Evolutionary conservation across 2,888 invertebrate genomes (phyloP), one percentile per base, ranked within the genome.

Genomic region (Odontothrips loti): DNA sequence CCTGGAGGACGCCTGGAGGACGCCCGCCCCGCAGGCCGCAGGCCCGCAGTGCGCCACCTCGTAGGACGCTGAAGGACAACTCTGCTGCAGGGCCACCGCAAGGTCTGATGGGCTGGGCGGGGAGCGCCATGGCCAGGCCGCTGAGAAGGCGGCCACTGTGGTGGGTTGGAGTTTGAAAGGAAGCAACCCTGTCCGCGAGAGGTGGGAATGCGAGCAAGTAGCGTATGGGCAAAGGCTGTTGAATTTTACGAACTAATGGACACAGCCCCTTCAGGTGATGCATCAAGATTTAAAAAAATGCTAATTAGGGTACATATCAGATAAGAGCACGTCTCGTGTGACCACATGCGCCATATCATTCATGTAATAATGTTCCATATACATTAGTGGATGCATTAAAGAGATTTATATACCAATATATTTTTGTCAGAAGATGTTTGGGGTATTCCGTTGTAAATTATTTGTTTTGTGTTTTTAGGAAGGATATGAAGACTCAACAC

Each of bases 301-400:
- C 17, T 58, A 58, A 58, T 15, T 58, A 75, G 68, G 68, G 68
- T 75, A 75, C 68, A 75, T 75, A 75, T 75, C 68, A 75, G 20
- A 20, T 58, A 58, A 58, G 58, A 58, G 27, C 68, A 75, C 68
- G 23, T 75, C 23, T 23, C 8, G 68, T 75, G 68, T 75, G 68
- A 75, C 68, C 68, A 75, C 68, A 75, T 12, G 12, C 23, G 68
- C 68, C 68, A 75, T 75, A 75, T 75, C 68, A 75, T 75, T 27
- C 27, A 75, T 75, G 23, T 75, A 58, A 12, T 75, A 27, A 75
- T 75, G 68, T 75, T 75, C 68, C 68, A 75, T 75, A 75, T 15
- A 6, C 6, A 6, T 58, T 58, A 58, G 17, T 58, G 58, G 58
- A 58, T 20, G 58, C 58, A 58, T 58, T 58, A 20, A 58, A 20